Conservation (phyloP, 53 echinoderm and acorn worm genomes). For the Henricia sp. region DNA sequence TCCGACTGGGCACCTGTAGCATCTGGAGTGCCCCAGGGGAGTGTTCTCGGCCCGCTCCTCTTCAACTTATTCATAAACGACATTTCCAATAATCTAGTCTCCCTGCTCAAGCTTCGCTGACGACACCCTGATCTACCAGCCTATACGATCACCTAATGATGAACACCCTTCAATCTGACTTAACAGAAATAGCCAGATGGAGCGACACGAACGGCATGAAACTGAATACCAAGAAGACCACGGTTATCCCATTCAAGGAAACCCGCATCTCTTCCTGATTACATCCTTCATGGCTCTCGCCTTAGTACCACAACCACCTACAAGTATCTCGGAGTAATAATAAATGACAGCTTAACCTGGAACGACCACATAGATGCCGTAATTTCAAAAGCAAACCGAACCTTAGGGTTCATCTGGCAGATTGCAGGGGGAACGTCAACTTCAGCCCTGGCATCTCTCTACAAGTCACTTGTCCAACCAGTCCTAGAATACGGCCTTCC, state of each 20-base stretch:
- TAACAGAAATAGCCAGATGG: slow-evolving; percentile 2
- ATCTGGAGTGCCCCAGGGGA: slow-evolving; percentile 29
- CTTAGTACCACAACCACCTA: not conserved
- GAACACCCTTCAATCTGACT: slow-evolving; percentile 13
- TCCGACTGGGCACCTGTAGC: too few relatives aligned
- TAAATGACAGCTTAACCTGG: slow-evolving; percentile 3
- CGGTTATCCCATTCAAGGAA: slow-evolving; percentile 16
- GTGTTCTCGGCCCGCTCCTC: slow-evolving; percentile 36
- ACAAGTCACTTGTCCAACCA: not conserved
- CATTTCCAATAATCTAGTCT: slow-evolving; percentile 17
- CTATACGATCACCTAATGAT: slow-evolving; percentile 19
- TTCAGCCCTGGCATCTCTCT: not conserved
- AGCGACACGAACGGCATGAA: slow-evolving; percentile 27
- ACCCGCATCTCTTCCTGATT: not conserved
- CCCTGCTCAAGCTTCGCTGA: slow-evolving; percentile 21
- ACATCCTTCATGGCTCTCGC: not conserved
- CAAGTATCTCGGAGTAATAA: slow-evolving; percentile 1
- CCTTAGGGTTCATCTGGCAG: too few relatives aligned
- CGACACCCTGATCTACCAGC: slow-evolving; percentile 42
- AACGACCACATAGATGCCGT: slow-evolving; percentile 4
- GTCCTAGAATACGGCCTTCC: slow-evolving; percentile 9
- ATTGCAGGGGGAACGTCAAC: too few relatives aligned
- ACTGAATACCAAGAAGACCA: slow-evolving; percentile 36
- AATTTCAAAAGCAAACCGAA: slow-evolving; percentile 8
- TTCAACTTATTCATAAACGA: slow-evolving; percentile 43